Evolutionary conservation across 2,797 vertebrate species (phyloP).

Genomic region (Pangasius krempfi): DNA sequence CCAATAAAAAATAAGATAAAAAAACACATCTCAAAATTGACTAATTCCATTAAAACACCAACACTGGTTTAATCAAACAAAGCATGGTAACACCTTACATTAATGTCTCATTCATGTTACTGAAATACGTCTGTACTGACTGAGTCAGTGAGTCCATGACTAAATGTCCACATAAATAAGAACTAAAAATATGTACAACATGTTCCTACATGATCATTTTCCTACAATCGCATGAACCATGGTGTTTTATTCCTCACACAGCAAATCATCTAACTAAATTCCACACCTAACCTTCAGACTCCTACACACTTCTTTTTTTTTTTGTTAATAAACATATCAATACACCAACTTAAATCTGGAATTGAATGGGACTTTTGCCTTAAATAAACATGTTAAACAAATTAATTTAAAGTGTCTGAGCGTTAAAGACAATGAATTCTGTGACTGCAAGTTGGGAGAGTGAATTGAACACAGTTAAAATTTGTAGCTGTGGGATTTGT

Average conservation of each 20-base stretch:
- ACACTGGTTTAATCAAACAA: neutral
- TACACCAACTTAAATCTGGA: neutral
- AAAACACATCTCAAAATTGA: neutral
- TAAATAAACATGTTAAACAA: too few species aligned
- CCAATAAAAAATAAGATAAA: too few species aligned
- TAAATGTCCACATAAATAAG: neutral
- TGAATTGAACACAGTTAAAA: neutral
- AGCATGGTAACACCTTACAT: neutral
- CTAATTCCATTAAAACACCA: neutral
- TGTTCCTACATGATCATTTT: neutral
- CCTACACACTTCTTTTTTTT: neutral
- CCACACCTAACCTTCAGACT: neutral
- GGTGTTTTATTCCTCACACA: neutral
- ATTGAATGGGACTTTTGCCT: neutral
- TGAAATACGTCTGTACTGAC: neutral
- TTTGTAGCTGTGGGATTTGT: conserved; percentile 14
- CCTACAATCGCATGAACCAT: neutral
- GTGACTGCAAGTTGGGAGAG: neutral
- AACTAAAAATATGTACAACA: neutral
- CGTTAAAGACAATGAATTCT: neutral
- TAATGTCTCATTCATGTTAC: neutral
- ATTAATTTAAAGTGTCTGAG: neutral
- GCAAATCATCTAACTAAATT: neutral
- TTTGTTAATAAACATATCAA: neutral
- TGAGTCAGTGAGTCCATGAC: neutral